Evolutionary conservation across 2,888 invertebrate species (phyloP).

Genomic region (Steinernema scapterisci): DNA sequence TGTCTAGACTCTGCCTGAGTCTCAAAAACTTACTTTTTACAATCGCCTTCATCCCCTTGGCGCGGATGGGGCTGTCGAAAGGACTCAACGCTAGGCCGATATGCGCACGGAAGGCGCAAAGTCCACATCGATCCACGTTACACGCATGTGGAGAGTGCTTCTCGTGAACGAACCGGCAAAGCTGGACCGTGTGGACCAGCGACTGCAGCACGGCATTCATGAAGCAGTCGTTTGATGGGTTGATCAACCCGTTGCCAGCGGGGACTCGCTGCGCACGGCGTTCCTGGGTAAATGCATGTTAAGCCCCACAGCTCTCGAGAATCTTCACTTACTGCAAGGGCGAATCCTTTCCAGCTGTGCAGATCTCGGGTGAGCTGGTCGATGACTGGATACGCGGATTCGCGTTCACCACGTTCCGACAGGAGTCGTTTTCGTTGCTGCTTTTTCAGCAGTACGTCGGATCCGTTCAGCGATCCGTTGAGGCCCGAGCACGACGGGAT

Average conservation of each 20-base stretch:
- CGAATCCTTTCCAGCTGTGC: conserved; percentile 47
- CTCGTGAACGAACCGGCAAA: conserved; percentile 49
- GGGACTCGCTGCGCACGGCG: conserved; percentile 25
- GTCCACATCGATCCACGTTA: not conserved
- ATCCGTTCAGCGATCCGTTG: not conserved
- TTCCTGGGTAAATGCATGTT: not conserved
- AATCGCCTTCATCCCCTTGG: conserved; percentile 19
- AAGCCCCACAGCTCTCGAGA: not conserved
- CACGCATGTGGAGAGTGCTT: conserved; percentile 32
- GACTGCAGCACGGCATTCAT: conserved; percentile 57
- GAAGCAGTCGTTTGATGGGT: conserved; percentile 58
- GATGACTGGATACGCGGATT: conserved; percentile 48
- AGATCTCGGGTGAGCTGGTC: conserved; percentile 37
- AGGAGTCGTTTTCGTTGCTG: conserved; percentile 50
- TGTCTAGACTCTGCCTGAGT: too few relatives aligned
- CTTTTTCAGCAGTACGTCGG: not conserved
- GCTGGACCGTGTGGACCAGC: conserved; percentile 55
- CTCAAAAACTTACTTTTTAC: conserved; percentile 23
- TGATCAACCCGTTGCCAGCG: conserved; percentile 48
- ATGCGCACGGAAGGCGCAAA: not conserved
- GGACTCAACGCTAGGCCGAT: not conserved
- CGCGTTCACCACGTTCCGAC: conserved; percentile 52
- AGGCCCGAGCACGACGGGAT: conserved; percentile 7
- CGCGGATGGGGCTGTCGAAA: not conserved
- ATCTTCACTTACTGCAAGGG: conserved; percentile 35